Evolutionary conservation across 1,140 invertebrate genomes (phyloP), one percentile per base, ranked within the genome.

Genomic region (Anoplophora glabripennis): DNA sequence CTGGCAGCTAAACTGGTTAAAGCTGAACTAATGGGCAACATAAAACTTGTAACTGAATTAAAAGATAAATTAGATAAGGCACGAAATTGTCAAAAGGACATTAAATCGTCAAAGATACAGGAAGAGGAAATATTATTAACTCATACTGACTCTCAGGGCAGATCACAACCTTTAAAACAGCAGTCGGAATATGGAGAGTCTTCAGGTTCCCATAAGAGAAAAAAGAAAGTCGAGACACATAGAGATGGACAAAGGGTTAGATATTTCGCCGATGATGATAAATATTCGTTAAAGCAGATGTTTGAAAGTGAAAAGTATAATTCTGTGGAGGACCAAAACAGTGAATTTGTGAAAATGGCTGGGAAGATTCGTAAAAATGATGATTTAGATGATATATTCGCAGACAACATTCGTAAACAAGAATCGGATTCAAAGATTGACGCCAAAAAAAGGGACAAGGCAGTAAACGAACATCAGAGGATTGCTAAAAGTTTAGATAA

Each of bases 241-340:
- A 75, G 81, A 45, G 76, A 78, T 55, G 88, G 89, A 1, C 79
- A 93, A 71, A 81, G 93, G 65, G 79, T 86, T 11, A 83, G 87
- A 54, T 95, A 96, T 77, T 96, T 94, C 80, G 84, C 88, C 37
- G 92, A 96, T 79, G 93, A 96, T 81, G 92, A 96, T 72, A 88
- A 88, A 75, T 89, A 91, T 77, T 86, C 89, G 40, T 82, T 97
- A 10, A 83, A 90, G 74, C 81, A 92, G 73, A 89, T 97, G 89
- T 95, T 96, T 76, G 84, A 94, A 78, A 81, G 85, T 67, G 96
- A 98, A 78, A 96, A 93, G 78, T 84, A 86, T 72, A 87, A 84
- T 33, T 89, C 87, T 21, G 85, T 85, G 28, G 85, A 88, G 63
- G 90, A 96, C 71, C 83, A 93, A 70, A 88, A 96, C 74, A 83